A percentile compares a stretch with the other conserved stretches of the same genome.
These are phyloP conservation scores for Ruditapes philippinarum DNA, from an alignment of 1,140 invertebrate species.

Conservation along the genomic window DNA sequence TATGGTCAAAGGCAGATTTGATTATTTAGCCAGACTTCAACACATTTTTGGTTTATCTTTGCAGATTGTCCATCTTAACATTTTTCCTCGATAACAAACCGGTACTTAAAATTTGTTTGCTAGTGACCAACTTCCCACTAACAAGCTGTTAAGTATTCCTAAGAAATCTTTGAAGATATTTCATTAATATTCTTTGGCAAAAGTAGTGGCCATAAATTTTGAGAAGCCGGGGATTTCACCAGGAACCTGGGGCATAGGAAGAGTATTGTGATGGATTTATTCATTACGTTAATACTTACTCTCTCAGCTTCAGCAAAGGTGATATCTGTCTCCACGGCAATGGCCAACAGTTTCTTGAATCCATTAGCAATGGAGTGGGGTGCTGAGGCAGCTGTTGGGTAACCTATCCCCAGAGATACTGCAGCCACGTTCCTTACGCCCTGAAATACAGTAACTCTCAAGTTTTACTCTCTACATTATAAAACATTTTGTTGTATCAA, in stretches of 20 bases:
- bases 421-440: constrained; percentile 98
- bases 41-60: no score
- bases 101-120: no score
- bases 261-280: not conserved
- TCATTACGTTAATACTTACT: constrained; percentile 87
- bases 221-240: not conserved
- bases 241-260: not conserved
- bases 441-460: constrained; percentile 82
- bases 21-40: no score
- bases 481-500: no score
- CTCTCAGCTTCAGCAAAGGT: constrained; percentile 97
- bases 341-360: constrained; percentile 98
- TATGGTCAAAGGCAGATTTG: no score
- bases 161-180: no score
- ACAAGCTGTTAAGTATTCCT: no score
- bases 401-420: constrained; percentile 97
- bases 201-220: not conserved
- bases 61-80: no score
- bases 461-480: no score
- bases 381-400: constrained; percentile 98
- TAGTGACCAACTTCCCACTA: no score
- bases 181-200: not conserved
- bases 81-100: no score
- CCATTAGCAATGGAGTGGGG: constrained; percentile 99
- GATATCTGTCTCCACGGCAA: constrained; percentile 98